Percentiles rank a stretch among this genome's conserved stretches.
These are phyloP conservation scores for Alouatta palliata DNA, from an alignment of 2,113 vertebrate genomes.

Conservation along the genomic window DNA sequence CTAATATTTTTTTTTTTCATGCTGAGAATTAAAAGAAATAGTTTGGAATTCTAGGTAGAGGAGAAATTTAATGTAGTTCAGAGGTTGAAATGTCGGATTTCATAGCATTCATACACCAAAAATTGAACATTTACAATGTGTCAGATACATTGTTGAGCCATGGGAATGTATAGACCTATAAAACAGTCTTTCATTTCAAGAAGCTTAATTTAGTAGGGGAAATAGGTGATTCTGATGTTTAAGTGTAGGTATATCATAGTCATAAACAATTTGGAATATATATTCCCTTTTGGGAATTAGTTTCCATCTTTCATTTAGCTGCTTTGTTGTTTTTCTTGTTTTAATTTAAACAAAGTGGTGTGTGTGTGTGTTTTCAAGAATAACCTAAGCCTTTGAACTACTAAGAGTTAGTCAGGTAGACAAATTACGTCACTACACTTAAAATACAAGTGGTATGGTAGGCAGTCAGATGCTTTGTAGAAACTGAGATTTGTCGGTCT, in stretches of 20 bases:
- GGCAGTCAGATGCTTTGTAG: neutral
- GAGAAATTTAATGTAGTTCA: neutral
- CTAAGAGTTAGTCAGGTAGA: neutral
- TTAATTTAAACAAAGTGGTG: neutral
- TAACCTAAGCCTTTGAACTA: neutral
- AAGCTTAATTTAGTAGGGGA: neutral
- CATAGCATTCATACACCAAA: neutral
- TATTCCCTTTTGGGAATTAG: neutral
- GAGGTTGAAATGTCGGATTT: neutral
- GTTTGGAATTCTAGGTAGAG: neutral
- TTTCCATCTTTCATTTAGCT: neutral
- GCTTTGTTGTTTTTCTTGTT: neutral
- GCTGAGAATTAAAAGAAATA: neutral
- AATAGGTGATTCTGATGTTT: neutral
- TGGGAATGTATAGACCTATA: neutral
- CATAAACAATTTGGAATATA: neutral
- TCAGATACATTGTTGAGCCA: neutral
- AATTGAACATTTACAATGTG: neutral
- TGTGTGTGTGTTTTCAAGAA: neutral
- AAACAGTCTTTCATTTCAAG: neutral
- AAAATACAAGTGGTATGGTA: neutral
- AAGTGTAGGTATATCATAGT: neutral
- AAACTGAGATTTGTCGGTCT: neutral
- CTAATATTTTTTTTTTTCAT: neutral
- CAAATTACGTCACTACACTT: neutral